phyloP scores from a whole-genome alignment of 2,888 invertebrate genomes.

The Hirudinaria manillensis region DNA sequence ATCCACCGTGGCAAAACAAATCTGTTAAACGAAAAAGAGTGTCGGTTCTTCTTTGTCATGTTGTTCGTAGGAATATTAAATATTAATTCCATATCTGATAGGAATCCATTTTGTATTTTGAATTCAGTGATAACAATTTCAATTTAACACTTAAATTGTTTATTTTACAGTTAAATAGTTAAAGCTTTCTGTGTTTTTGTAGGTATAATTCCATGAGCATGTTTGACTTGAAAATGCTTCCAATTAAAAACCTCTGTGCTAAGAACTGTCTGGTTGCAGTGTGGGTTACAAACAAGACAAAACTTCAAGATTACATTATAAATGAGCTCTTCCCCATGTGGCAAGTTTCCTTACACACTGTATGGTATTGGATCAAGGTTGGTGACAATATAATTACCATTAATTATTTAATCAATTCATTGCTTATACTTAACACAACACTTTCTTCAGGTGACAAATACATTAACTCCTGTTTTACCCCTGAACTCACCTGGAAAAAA shows the following conservation, averaged over 20 bases:
- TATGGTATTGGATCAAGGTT: slow-evolving; percentile 85
- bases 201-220: slow-evolving; percentile 3
- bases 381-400: slow-evolving; percentile 30
- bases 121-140: no score
- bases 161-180: not conserved
- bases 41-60: slow-evolving; percentile 43
- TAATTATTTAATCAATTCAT: not conserved
- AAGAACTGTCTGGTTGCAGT: slow-evolving; percentile 15
- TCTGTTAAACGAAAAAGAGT: slow-evolving; percentile 69
- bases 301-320: slow-evolving; percentile 64
- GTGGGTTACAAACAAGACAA: slow-evolving; percentile 61
- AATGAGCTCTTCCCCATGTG: slow-evolving; percentile 69
- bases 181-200: not conserved
- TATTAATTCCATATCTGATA: not conserved
- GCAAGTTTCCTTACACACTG: slow-evolving; percentile 67
- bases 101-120: no score
- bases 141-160: no score
- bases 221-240: slow-evolving; percentile 12
- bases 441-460: slow-evolving; percentile 60
- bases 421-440: not conserved
- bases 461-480: slow-evolving; percentile 7
- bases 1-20: slow-evolving; percentile 95
- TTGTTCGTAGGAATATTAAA: not conserved
- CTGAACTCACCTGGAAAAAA: slow-evolving; percentile 61
- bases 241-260: not conserved